Conservation (phyloP, 1,140 invertebrate genomes). For the Orussus abietinus region DNA sequence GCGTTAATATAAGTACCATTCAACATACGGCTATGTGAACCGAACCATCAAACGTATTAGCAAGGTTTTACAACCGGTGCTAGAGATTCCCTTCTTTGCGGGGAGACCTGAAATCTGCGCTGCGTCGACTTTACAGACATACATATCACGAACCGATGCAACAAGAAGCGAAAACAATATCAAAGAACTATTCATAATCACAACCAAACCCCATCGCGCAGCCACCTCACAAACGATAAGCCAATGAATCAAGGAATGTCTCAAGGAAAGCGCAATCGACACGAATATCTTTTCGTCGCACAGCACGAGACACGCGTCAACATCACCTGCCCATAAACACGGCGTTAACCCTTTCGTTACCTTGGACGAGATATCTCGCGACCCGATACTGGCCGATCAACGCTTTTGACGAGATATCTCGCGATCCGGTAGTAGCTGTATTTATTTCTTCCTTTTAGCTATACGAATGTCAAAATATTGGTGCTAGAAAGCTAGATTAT, state of each 20-base stretch:
- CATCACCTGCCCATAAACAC: slow-evolving; percentile 18
- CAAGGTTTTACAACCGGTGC: neutral
- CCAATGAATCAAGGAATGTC: slow-evolving; percentile 24
- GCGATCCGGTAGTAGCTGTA: too few species aligned
- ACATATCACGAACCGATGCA: slow-evolving; percentile 1
- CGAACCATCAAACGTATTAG: too few species aligned
- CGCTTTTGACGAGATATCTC: too few species aligned
- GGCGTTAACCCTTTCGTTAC: too few species aligned
- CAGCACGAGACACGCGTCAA: slow-evolving; percentile 27
- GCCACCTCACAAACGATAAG: slow-evolving; percentile 24
- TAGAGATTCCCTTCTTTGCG: slow-evolving; percentile 4
- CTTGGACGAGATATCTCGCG: too few species aligned
- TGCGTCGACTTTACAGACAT: slow-evolving; percentile 1
- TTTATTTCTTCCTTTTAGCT: too few species aligned
- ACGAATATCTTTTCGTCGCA: slow-evolving; percentile 18
- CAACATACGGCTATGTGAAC: slow-evolving; percentile 19
- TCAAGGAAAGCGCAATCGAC: slow-evolving; percentile 23
- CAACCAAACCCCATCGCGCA: slow-evolving; percentile 19
- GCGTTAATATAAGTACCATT: slow-evolving; percentile 18
- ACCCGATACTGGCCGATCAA: too few species aligned
- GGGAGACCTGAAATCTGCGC: neutral
- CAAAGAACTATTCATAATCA: slow-evolving; percentile 16
- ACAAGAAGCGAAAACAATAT: neutral
- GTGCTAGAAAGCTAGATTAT: too few species aligned
- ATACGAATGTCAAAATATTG: too few species aligned